Evolutionary conservation across 2,797 vertebrate species (phyloP).

Genomic region (Acanthurus tractus): DNA sequence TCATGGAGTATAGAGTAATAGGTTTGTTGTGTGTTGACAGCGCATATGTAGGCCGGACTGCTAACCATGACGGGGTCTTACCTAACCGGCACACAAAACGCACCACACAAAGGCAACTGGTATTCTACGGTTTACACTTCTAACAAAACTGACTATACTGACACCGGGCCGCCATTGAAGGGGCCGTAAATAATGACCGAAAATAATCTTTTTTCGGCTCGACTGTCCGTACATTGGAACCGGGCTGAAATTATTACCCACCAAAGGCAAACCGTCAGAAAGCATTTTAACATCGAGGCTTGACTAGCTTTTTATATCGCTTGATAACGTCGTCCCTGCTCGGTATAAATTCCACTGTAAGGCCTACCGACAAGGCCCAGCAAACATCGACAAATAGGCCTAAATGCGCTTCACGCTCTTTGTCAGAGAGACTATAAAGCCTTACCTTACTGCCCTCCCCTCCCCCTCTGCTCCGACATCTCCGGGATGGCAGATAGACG

Average conservation of each 20-base stretch:
- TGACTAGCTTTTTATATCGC: background rate
- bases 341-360: constrained; percentile 28
- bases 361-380: constrained; percentile 4
- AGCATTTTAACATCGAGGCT: background rate
- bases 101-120: constrained; percentile 13
- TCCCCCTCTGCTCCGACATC: constrained; percentile 91
- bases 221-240: background rate
- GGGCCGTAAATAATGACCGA: background rate
- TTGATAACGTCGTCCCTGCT: constrained; percentile 1
- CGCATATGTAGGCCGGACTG: constrained; percentile 30
- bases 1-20: background rate
- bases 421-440: constrained; percentile 90
- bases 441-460: constrained; percentile 92
- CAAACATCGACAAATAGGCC: constrained; percentile 60
- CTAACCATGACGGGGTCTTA: constrained; percentile 37
- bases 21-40: background rate
- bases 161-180: constrained; percentile 34
- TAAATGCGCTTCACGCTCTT: constrained; percentile 86
- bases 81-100: constrained; percentile 3
- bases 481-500: constrained; percentile 85
- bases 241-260: background rate
- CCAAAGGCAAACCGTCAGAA: background rate
- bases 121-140: background rate
- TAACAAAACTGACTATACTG: background rate
- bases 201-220: constrained; percentile 3